Base-by-base conservation (phyloP, 2,113 vertebrate species). In the Calidris pugnax region DNA sequence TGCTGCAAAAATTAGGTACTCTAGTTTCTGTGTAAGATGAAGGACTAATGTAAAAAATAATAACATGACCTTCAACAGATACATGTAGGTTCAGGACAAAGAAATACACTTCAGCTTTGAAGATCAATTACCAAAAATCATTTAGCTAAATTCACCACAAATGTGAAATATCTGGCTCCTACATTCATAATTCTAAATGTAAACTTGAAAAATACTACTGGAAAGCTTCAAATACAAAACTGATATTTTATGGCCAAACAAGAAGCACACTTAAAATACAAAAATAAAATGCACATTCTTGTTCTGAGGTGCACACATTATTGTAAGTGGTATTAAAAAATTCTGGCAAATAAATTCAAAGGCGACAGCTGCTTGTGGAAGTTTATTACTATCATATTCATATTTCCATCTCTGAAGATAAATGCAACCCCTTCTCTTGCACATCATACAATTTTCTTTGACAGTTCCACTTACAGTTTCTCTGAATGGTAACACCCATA, bases 371-470 rank as follows among this genome's bases (percentile, higher is more conserved):
- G 35, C 28, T 59, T 45, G 43, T 69, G 47, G 72, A 93, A 86
- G 56, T 91, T 91, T 76, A 83, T 83, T 91, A 89, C 57, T 72
- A 69, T 26, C 28, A 71, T 66, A 35, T 83, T 84, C 56, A 4
- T 60, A 91, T 71, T 71, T 78, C 72, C 30, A 57, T 12, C 68
- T 67, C 50, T 69, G 47, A 79, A 57, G 67, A 78, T 78, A 95
- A 63, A 43, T 17, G 8, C 51, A 89, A n/a, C 51, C 30, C 35
- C 71, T 83, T 83, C 47, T 71, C 66, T 51, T 48, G 47, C 30
- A 75, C 57, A 91, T 91, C 62, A 79, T 83, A 66, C 56, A 83
- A 83, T 89, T 83, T 95, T 75, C 66, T 83, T 41, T 93, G 85
- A 79, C 87, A 89, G 50, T 71, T 96, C 67, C 67, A 89, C 53